A percentile compares a stretch with the other conserved stretches of the same genome.
Evolutionary conservation across 2,113 vertebrate genomes (phyloP).

Genomic region (Trinectes maculatus): DNA sequence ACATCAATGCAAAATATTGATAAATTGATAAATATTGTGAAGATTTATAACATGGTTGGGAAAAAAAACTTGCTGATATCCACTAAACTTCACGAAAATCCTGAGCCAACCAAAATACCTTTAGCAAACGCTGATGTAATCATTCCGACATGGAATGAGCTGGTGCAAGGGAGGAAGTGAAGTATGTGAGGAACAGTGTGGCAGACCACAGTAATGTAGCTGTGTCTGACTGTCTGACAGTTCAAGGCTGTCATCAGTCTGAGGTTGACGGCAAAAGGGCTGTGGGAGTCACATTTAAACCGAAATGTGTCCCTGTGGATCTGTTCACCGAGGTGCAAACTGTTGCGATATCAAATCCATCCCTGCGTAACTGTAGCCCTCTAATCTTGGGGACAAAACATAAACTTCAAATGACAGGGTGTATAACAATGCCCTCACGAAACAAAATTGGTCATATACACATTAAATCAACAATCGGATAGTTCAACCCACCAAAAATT

Average conservation of each 20-base stretch:
- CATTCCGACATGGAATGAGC: constrained; percentile 43
- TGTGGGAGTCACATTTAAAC: constrained; percentile 42
- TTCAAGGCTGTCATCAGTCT: constrained; percentile 47
- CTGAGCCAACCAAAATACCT: constrained; percentile 58
- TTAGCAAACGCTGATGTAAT: constrained; percentile 70
- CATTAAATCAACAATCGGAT: background rate
- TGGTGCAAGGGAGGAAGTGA: constrained; percentile 35
- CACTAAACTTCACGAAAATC: constrained; percentile 43
- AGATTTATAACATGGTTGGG: constrained; percentile 41
- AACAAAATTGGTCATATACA: constrained; percentile 1
- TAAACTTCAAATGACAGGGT: background rate
- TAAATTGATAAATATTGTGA: constrained; percentile 22
- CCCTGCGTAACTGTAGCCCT: background rate
- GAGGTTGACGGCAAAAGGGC: constrained; percentile 27
- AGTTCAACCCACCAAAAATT: background rate
- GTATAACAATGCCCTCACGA: background rate
- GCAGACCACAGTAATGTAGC: constrained; percentile 70
- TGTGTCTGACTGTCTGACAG: constrained; percentile 67
- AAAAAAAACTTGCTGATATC: constrained; percentile 65
- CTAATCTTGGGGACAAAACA: constrained; percentile 22
- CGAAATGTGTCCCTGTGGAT: constrained; percentile 2
- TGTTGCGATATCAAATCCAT: constrained; percentile 19
- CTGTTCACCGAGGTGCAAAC: constrained; percentile 20
- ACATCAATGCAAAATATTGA: constrained; percentile 49
- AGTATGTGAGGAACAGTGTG: constrained; percentile 62